These are phyloP conservation scores for Montipora capricornis DNA, from an alignment of 64 coral and sea anemone species.

Conservation along the genomic window DNA sequence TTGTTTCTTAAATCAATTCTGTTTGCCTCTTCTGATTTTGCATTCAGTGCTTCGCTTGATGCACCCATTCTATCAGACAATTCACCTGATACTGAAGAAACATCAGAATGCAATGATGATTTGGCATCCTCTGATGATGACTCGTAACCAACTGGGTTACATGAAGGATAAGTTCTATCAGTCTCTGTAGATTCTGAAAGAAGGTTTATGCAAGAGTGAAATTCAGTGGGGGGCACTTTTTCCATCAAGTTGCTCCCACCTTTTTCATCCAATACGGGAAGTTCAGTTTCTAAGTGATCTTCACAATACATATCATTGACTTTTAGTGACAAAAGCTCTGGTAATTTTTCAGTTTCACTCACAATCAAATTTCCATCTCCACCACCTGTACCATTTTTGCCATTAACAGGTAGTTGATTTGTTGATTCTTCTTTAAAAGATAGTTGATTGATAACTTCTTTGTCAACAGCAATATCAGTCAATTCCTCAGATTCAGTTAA, in stretches of 20 bases:
- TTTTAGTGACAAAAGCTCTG: slow-evolving; percentile 22
- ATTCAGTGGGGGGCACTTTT: background rate
- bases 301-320: slow-evolving; percentile 6
- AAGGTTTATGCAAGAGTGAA: background rate
- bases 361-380: background rate
- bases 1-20: background rate
- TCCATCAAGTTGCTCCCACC: background rate
- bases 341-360: slow-evolving; percentile 36
- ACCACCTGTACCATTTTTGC: background rate
- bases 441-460: background rate
- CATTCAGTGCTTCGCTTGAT: background rate
- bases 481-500: background rate
- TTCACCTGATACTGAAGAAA: slow-evolving; percentile 39
- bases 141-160: background rate
- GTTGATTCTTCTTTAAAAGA: background rate
- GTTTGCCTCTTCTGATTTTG: background rate
- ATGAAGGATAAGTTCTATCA: background rate
- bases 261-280: background rate
- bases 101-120: slow-evolving; percentile 45
- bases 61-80: slow-evolving; percentile 15
- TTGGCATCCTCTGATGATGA: slow-evolving; percentile 33
- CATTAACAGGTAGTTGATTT: background rate
- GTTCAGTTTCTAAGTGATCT: background rate
- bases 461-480: background rate
- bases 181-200: background rate